A percentile compares a stretch with the other conserved stretches of the same genome.
phyloP scores from a whole-genome alignment of 2,797 vertebrate species.

The Martes flavigula region DNA sequence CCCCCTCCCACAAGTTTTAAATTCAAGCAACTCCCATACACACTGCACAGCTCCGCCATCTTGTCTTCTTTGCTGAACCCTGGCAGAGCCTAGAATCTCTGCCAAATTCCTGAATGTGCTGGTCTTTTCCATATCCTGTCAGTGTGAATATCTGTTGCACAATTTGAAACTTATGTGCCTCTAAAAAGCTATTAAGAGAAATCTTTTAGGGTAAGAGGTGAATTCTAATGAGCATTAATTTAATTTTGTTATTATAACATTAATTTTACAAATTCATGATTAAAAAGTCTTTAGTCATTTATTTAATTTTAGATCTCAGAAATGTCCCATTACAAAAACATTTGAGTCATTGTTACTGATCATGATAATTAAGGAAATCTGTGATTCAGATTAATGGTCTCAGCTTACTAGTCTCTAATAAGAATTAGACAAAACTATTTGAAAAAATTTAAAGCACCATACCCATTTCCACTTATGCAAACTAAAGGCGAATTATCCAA shows the following conservation, averaged over 20 bases:
- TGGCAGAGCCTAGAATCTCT: slow-evolving; percentile 11
- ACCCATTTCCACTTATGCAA: background rate
- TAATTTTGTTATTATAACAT: slow-evolving; percentile 51
- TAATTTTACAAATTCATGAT: slow-evolving; percentile 43
- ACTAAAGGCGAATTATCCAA: background rate
- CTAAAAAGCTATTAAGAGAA: slow-evolving; percentile 9
- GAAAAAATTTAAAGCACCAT: slow-evolving; percentile 22
- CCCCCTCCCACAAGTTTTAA: background rate
- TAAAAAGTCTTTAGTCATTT: slow-evolving; percentile 42
- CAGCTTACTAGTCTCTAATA: background rate
- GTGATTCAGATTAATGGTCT: slow-evolving; percentile 47
- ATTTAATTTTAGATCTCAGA: slow-evolving; percentile 63
- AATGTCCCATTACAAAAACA: slow-evolving; percentile 52
- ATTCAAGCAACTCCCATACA: background rate
- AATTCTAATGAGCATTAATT: slow-evolving; percentile 6
- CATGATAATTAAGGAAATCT: slow-evolving; percentile 60
- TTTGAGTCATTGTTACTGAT: slow-evolving; percentile 55
- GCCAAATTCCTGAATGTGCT: slow-evolving; percentile 1
- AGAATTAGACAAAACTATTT: slow-evolving; percentile 40
- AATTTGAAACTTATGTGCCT: slow-evolving; percentile 1
- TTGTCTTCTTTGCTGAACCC: background rate
- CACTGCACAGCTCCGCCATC: background rate
- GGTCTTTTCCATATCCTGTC: slow-evolving; percentile 23
- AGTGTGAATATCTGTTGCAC: background rate
- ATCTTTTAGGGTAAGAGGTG: background rate